Evolutionary conservation across 1,140 invertebrate genomes (phyloP).

Genomic region (Thrips palmi): DNA sequence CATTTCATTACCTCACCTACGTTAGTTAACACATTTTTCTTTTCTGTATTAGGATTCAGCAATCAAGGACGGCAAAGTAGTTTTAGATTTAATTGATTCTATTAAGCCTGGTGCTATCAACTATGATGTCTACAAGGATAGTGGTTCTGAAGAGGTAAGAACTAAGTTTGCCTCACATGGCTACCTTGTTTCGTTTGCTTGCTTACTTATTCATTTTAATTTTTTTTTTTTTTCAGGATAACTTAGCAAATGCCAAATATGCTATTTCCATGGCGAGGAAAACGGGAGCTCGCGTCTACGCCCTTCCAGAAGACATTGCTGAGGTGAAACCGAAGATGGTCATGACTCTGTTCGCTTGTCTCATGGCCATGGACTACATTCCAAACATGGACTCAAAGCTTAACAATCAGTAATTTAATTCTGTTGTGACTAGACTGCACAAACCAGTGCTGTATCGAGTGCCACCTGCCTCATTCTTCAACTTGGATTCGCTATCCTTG

Average conservation of each 20-base stretch:
- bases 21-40: not conserved
- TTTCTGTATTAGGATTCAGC: slow-evolving; percentile 37
- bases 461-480: too few relatives aligned
- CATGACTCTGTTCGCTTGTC: slow-evolving; percentile 97
- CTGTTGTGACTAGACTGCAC: too few relatives aligned
- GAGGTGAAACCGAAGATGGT: slow-evolving; percentile 98
- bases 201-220: slow-evolving; percentile 3
- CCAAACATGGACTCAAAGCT: slow-evolving; percentile 55
- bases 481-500: too few relatives aligned
- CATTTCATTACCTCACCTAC: too few relatives aligned
- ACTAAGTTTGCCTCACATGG: not conserved
- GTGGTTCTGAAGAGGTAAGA: slow-evolving; percentile 58
- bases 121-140: slow-evolving; percentile 72
- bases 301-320: slow-evolving; percentile 96
- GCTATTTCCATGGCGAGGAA: slow-evolving; percentile 95
- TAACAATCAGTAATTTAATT: too few relatives aligned
- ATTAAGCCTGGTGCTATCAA: slow-evolving; percentile 93
- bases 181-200: not conserved
- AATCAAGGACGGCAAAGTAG: slow-evolving; percentile 68
- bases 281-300: slow-evolving; percentile 92
- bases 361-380: slow-evolving; percentile 92
- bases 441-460: too few relatives aligned
- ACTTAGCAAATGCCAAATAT: slow-evolving; percentile 93
- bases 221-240: slow-evolving; percentile 46
- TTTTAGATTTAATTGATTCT: slow-evolving; percentile 90